Base-by-base conservation (phyloP, 2,797 vertebrate species). In the Cuniculus paca region DNA sequence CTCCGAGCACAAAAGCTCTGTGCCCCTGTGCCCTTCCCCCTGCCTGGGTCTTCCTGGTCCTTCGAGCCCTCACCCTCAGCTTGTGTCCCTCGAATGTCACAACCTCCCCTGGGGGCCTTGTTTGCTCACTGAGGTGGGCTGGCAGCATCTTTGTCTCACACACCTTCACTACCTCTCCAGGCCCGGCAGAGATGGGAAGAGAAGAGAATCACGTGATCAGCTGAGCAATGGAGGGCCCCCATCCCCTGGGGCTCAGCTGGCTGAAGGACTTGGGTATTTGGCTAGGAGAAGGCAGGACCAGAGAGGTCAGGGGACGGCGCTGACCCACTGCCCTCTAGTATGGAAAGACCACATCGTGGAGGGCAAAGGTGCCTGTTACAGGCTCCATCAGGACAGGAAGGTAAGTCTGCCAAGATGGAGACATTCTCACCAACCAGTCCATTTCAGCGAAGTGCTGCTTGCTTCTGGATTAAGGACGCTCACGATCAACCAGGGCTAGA, bases 1-100 rank as follows among this genome's bases (percentile, higher is more conserved):
- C 4, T 20, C 16, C 6, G 13, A 75, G 52, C 0, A 0, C 13
- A 48, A 63, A 19, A 0, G 20, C 60, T 28, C 20, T 13, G 26
- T 34, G n/a, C 45, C 86, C 10, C 2, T 0, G 5, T 20, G 28
- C 10, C 58, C 8, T 70, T 13, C 78, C 56, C 74, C 90, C 10
- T 2, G 26, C 58, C 19, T 61, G 28, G 24, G 16, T 50, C 74
- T 48, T 54, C 2, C 0, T 2, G 58, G 77, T n/a, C n/a, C 50
- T 19, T 13, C 22, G 4, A 5, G 39, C 8, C 42, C 9, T 42
- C 89, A n/a, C 20, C 58, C 42, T 39, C 5, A 0, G 28, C 20
- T 50, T 75, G 65, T 28, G 60, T 28, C 70, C 82, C 13, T 8
- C 65, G 75, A 50, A 34, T 11, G 42, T 31, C 48, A 42, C 2